phyloP scores from a whole-genome alignment of 2,888 invertebrate genomes.

The Lathronympha strigana region DNA sequence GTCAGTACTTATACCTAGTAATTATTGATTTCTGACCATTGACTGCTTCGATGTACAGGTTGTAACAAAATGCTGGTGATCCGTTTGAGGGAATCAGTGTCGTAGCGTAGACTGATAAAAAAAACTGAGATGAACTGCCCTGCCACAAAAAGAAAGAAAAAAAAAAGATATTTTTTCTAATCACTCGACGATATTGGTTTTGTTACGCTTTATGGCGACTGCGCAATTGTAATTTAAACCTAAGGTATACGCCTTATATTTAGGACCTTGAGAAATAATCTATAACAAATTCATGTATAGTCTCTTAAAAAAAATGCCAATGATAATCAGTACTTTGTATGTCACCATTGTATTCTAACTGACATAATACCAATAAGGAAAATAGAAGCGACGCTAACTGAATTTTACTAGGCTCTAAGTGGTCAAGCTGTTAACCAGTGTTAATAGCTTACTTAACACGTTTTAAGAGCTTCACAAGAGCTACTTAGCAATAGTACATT shows the following conservation, averaged over 20 bases:
- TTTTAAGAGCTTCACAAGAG: not conserved
- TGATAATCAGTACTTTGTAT: constrained; percentile 26
- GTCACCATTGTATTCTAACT: not conserved
- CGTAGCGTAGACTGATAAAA: too few species aligned
- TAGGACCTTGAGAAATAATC: not conserved
- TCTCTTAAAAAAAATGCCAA: too few species aligned
- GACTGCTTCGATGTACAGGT: not conserved
- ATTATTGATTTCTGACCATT: constrained; percentile 8
- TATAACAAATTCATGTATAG: too few species aligned
- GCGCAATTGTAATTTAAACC: too few species aligned
- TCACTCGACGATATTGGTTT: too few species aligned
- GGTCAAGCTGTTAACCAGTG: constrained; percentile 9
- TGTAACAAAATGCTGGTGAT: not conserved
- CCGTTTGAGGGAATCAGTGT: not conserved
- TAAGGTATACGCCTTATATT: too few species aligned
- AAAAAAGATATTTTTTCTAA: too few species aligned
- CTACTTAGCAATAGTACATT: not conserved
- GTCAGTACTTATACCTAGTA: not conserved
- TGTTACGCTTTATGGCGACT: too few species aligned
- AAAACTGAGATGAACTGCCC: too few species aligned
- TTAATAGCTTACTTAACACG: constrained; percentile 12
- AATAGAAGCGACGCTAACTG: constrained; percentile 6
- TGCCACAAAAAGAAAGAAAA: too few species aligned
- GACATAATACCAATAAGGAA: constrained; percentile 23
- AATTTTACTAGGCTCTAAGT: constrained; percentile 31